phyloP scores from a whole-genome alignment of 1,140 invertebrate genomes.

The Proales similis region DNA sequence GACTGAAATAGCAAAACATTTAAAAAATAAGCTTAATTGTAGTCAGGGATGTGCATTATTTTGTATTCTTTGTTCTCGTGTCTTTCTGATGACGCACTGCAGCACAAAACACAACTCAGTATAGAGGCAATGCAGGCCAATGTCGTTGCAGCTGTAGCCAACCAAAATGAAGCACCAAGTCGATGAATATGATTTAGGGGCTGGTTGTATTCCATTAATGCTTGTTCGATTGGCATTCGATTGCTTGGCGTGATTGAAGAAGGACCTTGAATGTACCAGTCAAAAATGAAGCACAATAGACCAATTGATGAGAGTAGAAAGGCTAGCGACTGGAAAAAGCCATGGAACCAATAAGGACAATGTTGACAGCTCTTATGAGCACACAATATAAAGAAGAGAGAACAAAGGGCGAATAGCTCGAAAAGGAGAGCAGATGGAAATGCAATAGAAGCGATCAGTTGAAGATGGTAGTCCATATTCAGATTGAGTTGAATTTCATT shows the following conservation, averaged over 20 bases:
- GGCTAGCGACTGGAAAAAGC: background rate
- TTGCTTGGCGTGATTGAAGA: background rate
- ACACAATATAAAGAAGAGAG: background rate
- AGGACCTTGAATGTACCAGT: background rate
- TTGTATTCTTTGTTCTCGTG: constrained; percentile 15
- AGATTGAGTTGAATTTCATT: background rate
- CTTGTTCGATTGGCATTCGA: background rate
- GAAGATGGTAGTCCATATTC: constrained; percentile 10
- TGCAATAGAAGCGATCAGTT: background rate
- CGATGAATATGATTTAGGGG: background rate
- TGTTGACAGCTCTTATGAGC: background rate
- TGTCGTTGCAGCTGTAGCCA: background rate
- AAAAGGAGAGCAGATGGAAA: background rate
- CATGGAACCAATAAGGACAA: constrained; percentile 9
- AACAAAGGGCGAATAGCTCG: background rate
- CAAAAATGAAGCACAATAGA: background rate
- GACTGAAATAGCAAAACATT: background rate
- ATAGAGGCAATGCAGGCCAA: background rate
- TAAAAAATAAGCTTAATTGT: background rate
- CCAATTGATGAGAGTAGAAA: background rate
- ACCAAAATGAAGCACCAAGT: background rate
- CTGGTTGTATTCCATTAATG: background rate
- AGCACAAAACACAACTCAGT: background rate
- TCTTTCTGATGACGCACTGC: background rate
- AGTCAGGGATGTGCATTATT: background rate